These are phyloP conservation scores for Rhinichthys klamathensis DNA, from an alignment of 2,113 vertebrate species.

Conservation along the genomic window DNA sequence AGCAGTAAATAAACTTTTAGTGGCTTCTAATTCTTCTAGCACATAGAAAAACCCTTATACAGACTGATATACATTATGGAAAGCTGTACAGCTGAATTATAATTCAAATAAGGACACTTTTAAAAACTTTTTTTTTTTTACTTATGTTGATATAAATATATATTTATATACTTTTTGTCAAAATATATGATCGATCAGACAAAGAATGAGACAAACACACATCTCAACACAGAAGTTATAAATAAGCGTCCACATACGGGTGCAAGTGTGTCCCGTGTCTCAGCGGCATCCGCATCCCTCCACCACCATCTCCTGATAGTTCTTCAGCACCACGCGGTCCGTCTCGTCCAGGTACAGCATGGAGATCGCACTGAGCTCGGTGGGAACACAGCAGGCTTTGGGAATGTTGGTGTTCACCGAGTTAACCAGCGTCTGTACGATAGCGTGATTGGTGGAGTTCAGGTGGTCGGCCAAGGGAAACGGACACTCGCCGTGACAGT, in stretches of 20 bases:
- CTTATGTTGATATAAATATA: slow-evolving; percentile 84
- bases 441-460: slow-evolving; percentile 98
- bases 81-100: slow-evolving; percentile 85
- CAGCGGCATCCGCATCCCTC: slow-evolving; percentile 97
- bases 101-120: slow-evolving; percentile 98
- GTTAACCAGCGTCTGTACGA: slow-evolving; percentile 98
- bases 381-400: slow-evolving; percentile 97
- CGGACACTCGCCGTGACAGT: slow-evolving; percentile 96
- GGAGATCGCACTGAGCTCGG: slow-evolving; percentile 98
- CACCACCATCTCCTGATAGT: slow-evolving; percentile 99
- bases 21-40: slow-evolving; percentile 70
- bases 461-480: slow-evolving; percentile 97
- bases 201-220: slow-evolving; percentile 78
- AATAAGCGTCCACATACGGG: slow-evolving; percentile 90
- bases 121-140: slow-evolving; percentile 84
- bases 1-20: slow-evolving; percentile 75
- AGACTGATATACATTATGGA: slow-evolving; percentile 85
- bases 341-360: slow-evolving; percentile 99
- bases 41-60: slow-evolving; percentile 80
- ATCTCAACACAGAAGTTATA: slow-evolving; percentile 93
- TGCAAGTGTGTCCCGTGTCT: slow-evolving; percentile 47
- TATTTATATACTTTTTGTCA: slow-evolving; percentile 82
- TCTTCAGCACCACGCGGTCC: slow-evolving; percentile 98
- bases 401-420: slow-evolving; percentile 98
- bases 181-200: slow-evolving; percentile 98